Evolutionary conservation across 2,113 vertebrate species (phyloP), one percentile per base, ranked within the genome.

Genomic region (Brachionichthys hirsutus): DNA sequence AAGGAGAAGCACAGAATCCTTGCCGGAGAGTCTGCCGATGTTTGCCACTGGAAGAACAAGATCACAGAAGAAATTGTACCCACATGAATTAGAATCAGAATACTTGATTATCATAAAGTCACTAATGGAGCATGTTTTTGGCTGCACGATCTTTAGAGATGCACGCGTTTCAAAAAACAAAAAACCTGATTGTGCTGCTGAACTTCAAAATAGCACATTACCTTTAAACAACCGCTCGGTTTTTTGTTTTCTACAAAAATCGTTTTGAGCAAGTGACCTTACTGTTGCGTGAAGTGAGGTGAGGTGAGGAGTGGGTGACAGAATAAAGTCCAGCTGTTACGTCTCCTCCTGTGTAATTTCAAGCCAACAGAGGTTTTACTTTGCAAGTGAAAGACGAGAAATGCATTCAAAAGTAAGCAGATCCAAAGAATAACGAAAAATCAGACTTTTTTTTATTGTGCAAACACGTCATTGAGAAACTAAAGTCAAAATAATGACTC

Each of bases 1-100:
- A 45, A 96, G 85, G 54, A 97, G 80, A 12, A 97, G 89, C n/a
- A 94, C 89, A 6, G 92, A 62, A 2, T 92, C 90, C 36, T 84
- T 88, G 3, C 89, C 85, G 18, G 80, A 58, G 14, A 96, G 76
- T 10, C 90, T 84, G 50, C 95, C 90, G 22, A 92, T 52, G 12
- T 22, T 70, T 43, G 86, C 92, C 90, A 91, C 90, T 91, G 72
- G 34, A 53, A 67, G 15, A 36, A 18, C 55, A 61, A 73, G 6
- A 1, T 36, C 14, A 14, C 20, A 24, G 1, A 13, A 24, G 0
- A 40, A 6, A 35, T 2, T 3, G 6, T 38, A 6, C 22, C 15
- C n/a, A 40, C 7, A 45, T 22, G 24, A 6, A n/a, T n/a, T n/a
- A n/a, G n/a, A n/a, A n/a, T n/a, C n/a, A n/a, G n/a, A n/a, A n/a